A percentile compares a stretch with the other conserved stretches of the same genome.
Conservation (phyloP, 2,888 invertebrate genomes). For the Acleris cristana region DNA sequence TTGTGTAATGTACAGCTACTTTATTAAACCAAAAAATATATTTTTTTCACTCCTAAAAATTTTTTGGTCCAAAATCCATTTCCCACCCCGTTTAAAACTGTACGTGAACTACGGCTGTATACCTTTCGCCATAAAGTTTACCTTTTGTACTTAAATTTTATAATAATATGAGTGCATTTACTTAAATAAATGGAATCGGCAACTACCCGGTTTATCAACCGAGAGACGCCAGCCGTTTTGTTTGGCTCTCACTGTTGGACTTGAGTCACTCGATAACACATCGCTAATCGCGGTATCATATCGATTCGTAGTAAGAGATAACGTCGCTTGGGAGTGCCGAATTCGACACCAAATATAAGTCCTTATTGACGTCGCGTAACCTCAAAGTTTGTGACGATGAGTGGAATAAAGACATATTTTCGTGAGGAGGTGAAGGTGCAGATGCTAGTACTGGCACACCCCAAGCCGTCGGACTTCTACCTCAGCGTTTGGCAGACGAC, state of each 20-base stretch:
- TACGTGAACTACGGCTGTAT: no score
- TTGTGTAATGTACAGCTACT: no score
- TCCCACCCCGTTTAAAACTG: no score
- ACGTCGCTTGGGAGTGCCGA: conserved; percentile 26
- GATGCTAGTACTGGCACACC: conserved; percentile 66
- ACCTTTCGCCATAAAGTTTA: no score
- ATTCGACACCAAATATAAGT: conserved; percentile 24
- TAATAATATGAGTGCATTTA: neutral
- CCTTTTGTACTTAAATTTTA: no score
- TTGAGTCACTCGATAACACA: conserved; percentile 39
- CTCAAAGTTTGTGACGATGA: conserved; percentile 53
- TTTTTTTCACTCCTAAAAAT: no score
- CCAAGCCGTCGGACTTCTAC: conserved; percentile 68
- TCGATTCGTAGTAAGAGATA: conserved; percentile 40
- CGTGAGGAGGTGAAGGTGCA: conserved; percentile 60
- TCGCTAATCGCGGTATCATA: conserved; percentile 29
- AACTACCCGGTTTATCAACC: neutral
- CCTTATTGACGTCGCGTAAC: conserved; percentile 19
- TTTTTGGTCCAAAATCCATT: no score
- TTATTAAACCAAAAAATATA: no score
- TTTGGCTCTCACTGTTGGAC: conserved; percentile 28
- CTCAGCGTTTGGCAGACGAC: conserved; percentile 74
- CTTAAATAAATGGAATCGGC: neutral
- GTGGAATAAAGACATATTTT: conserved; percentile 66
- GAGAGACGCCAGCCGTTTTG: conserved; percentile 9